These are phyloP conservation scores for Zophobas morio DNA, from an alignment of 1,140 invertebrate species.

Conservation along the genomic window DNA sequence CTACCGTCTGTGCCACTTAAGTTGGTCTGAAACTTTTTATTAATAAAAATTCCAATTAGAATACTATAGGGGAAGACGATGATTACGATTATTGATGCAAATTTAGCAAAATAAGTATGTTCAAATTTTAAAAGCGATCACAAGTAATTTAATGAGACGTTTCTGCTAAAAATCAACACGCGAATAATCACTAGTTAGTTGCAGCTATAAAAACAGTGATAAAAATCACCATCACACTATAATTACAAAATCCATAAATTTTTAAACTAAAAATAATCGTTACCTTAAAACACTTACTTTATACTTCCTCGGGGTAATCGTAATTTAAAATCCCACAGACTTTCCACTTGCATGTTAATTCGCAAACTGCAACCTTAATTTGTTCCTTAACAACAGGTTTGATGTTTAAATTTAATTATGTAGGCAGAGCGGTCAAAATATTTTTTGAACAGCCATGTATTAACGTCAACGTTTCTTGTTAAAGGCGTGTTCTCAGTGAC, in stretches of 20 bases:
- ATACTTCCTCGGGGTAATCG: constrained; percentile 1
- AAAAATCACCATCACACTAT: constrained; percentile 22
- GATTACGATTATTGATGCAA: no score
- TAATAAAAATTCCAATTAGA: no score
- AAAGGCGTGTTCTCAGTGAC: constrained; percentile 16
- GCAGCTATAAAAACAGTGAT: neutral
- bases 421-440: constrained; percentile 19
- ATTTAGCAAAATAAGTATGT: no score
- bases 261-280: constrained; percentile 17
- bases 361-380: constrained; percentile 4
- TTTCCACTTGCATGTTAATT: neutral
- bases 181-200: no score
- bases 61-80: no score
- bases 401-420: constrained; percentile 36
- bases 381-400: constrained; percentile 6
- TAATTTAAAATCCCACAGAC: neutral
- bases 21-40: no score
- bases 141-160: no score
- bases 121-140: no score
- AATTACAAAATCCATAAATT: constrained; percentile 19
- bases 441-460: constrained; percentile 16
- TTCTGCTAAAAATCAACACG: no score
- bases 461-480: constrained; percentile 2
- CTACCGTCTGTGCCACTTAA: no score
- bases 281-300: constrained; percentile 6